A percentile compares a stretch with the other conserved stretches of the same genome.
These are phyloP conservation scores for Poecilobothrus nobilitatus DNA, from an alignment of 2,888 invertebrate species.

Conservation along the genomic window DNA sequence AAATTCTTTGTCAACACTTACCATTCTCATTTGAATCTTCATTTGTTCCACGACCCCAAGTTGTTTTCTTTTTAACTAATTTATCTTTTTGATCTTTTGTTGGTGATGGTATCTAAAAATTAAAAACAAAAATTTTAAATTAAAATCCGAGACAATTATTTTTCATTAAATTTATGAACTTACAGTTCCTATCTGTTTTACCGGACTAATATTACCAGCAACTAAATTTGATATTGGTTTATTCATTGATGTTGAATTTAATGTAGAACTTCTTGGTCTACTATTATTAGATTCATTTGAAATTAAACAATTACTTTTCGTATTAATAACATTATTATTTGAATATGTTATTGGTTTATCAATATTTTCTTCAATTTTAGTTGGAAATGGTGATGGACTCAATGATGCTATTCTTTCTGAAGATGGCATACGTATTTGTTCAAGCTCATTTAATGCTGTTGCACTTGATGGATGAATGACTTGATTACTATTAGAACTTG, in stretches of 20 bases:
- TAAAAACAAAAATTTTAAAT: slow-evolving; percentile 10
- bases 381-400: slow-evolving; percentile 1
- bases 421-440: neutral
- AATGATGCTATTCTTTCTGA: neutral
- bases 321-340: neutral
- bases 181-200: neutral
- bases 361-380: neutral
- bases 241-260: neutral
- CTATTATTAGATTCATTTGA: neutral
- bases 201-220: neutral
- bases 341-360: neutral
- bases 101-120: slow-evolving; percentile 36
- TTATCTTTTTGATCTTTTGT: slow-evolving; percentile 51
- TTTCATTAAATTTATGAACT: neutral
- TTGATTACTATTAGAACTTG: neutral
- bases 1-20: slow-evolving; percentile 26
- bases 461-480: neutral
- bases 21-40: slow-evolving; percentile 42
- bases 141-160: neutral
- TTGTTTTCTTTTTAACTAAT: slow-evolving; percentile 56
- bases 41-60: slow-evolving; percentile 51
- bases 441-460: slow-evolving; percentile 1
- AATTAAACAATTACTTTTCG: neutral
- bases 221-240: neutral
- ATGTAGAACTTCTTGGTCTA: neutral